Conservation (phyloP, 2,113 vertebrate genomes). For the Aptenodytes forsteri region DNA sequence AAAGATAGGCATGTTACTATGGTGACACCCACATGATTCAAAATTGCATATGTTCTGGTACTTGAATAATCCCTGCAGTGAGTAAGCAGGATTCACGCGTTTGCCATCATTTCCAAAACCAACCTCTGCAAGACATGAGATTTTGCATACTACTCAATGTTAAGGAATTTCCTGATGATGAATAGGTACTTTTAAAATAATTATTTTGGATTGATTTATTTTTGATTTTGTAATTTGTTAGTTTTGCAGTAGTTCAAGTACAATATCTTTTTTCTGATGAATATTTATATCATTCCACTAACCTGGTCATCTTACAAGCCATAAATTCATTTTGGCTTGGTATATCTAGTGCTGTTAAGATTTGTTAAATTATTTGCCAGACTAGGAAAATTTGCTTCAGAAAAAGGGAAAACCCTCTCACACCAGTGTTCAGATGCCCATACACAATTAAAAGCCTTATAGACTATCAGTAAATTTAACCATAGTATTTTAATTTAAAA, state of each 20-base stretch:
- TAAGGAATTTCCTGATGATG: not conserved
- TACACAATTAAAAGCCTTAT: not conserved
- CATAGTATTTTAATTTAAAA: not conserved
- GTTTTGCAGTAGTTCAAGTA: not conserved
- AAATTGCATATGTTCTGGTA: not conserved
- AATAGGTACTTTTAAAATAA: not conserved
- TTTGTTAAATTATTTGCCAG: not conserved
- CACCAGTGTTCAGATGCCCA: not conserved
- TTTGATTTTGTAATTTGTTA: not conserved
- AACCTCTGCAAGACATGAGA: not conserved
- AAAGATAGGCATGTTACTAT: conserved; percentile 15
- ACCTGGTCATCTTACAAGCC: not conserved
- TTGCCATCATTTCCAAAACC: not conserved
- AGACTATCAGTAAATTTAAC: not conserved
- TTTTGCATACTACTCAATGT: not conserved
- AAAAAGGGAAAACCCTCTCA: not conserved
- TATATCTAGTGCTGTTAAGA: not conserved
- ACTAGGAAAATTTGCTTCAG: not conserved
- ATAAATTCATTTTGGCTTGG: not conserved
- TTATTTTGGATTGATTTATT: not conserved
- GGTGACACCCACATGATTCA: not conserved
- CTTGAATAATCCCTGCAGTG: not conserved
- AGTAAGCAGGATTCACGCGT: not conserved
- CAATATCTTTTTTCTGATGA: not conserved
- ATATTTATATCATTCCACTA: not conserved